phyloP scores from a whole-genome alignment of 2,113 vertebrate species.

The Coryphaenoides rupestris region DNA sequence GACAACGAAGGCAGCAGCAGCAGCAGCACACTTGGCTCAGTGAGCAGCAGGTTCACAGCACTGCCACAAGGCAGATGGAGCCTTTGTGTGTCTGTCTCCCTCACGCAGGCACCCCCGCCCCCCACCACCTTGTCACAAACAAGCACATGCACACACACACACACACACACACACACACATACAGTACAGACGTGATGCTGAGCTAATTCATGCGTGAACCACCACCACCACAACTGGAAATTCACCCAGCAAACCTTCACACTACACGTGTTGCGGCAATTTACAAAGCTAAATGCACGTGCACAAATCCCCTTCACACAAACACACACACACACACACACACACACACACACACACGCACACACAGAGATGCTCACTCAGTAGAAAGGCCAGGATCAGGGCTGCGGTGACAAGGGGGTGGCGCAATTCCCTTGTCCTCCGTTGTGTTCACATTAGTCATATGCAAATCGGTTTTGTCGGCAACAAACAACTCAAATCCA shows the following conservation, averaged over 20 bases:
- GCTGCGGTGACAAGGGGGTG: slow-evolving; percentile 37
- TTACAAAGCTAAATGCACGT: too few species aligned
- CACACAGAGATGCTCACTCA: neutral
- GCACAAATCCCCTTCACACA: slow-evolving; percentile 7
- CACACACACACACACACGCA: slow-evolving; percentile 3
- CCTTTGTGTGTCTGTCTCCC: slow-evolving; percentile 88
- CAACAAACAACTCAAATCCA: slow-evolving; percentile 67
- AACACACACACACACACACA: too few species aligned
- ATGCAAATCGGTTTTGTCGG: slow-evolving; percentile 66
- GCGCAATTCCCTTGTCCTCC: slow-evolving; percentile 61
- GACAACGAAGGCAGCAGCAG: slow-evolving; percentile 41
- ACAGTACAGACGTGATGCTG: too few species aligned
- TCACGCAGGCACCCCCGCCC: slow-evolving; percentile 89
- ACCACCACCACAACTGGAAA: too few species aligned
- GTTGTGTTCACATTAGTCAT: slow-evolving; percentile 65
- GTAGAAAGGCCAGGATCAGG: slow-evolving; percentile 49
- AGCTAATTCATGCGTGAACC: too few species aligned
- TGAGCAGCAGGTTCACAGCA: slow-evolving; percentile 8
- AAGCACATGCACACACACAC: neutral
- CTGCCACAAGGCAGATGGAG: slow-evolving; percentile 90
- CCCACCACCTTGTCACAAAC: slow-evolving; percentile 55
- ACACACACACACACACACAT: too few species aligned
- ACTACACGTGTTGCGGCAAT: too few species aligned
- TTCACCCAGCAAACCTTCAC: too few species aligned
- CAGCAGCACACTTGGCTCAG: slow-evolving; percentile 53